Evolutionary conservation across 1,140 invertebrate species (phyloP).

Genomic region (Drosophila hydei): DNA sequence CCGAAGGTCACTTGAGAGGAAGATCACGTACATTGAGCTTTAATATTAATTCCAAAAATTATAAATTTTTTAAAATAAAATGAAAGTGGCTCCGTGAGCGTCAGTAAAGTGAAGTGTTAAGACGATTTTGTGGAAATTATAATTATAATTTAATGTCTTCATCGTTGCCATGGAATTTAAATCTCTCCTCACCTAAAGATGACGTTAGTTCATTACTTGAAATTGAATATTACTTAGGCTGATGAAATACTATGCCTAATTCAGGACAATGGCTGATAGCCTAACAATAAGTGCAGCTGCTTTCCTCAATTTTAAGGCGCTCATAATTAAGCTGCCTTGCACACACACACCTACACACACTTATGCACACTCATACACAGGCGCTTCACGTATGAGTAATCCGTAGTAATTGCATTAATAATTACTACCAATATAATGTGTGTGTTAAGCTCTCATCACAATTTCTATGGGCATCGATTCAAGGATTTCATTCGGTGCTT

Average conservation of each 20-base stretch:
- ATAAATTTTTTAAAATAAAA: too few species aligned
- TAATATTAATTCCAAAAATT: too few species aligned
- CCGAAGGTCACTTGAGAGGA: neutral
- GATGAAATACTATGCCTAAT: neutral
- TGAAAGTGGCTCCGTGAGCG: too few species aligned
- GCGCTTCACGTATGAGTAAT: neutral
- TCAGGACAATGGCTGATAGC: neutral
- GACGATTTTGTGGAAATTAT: neutral
- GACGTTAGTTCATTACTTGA: neutral
- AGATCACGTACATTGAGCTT: too few species aligned
- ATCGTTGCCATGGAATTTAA: too few species aligned
- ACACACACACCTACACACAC: neutral
- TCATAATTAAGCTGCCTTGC: neutral
- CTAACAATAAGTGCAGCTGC: neutral
- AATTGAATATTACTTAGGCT: too few species aligned
- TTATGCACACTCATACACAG: neutral
- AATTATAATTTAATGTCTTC: too few species aligned
- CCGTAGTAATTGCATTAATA: conserved; percentile 15
- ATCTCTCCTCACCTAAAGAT: too few species aligned
- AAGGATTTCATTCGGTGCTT: neutral
- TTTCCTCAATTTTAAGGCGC: neutral
- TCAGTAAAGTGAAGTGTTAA: too few species aligned
- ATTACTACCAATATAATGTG: conserved; percentile 2
- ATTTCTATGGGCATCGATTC: neutral
- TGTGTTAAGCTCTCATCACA: conserved; percentile 5